These are phyloP conservation scores for Drosophila kikkawai DNA, from an alignment of 1,140 invertebrate species.

Conservation along the genomic window DNA sequence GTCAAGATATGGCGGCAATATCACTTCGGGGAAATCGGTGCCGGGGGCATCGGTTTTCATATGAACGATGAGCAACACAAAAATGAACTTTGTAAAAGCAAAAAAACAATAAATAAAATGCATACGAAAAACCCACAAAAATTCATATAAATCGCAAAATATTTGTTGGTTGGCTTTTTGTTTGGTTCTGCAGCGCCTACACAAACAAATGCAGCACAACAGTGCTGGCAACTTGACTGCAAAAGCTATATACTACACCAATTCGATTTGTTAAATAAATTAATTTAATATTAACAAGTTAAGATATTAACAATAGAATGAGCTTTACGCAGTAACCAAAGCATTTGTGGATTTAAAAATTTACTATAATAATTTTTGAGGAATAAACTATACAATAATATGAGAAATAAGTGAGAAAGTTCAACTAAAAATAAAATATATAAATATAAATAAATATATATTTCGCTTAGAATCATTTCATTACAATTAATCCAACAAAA, in stretches of 20 bases:
- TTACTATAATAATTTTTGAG: no score
- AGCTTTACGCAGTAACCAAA: neutral
- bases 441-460: neutral
- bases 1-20: constrained; percentile 55
- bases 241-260: neutral
- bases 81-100: constrained; percentile 21
- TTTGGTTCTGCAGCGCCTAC: constrained; percentile 57
- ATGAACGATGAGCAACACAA: constrained; percentile 48
- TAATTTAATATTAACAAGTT: neutral
- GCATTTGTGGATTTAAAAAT: no score
- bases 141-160: constrained; percentile 64
- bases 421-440: neutral
- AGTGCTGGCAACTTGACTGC: neutral
- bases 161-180: constrained; percentile 14
- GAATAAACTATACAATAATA: no score
- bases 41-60: constrained; percentile 27
- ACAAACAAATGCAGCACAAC: constrained; percentile 38
- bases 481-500: neutral
- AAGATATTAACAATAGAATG: neutral
- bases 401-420: no score
- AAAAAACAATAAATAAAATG: constrained; percentile 16
- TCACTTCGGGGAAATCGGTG: constrained; percentile 6
- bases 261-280: neutral
- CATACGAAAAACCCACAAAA: constrained; percentile 54
- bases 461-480: neutral